Evolutionary conservation across 2,888 invertebrate genomes (phyloP), one percentile per base, ranked within the genome.

Genomic region (Thymelicus sylvestris): DNA sequence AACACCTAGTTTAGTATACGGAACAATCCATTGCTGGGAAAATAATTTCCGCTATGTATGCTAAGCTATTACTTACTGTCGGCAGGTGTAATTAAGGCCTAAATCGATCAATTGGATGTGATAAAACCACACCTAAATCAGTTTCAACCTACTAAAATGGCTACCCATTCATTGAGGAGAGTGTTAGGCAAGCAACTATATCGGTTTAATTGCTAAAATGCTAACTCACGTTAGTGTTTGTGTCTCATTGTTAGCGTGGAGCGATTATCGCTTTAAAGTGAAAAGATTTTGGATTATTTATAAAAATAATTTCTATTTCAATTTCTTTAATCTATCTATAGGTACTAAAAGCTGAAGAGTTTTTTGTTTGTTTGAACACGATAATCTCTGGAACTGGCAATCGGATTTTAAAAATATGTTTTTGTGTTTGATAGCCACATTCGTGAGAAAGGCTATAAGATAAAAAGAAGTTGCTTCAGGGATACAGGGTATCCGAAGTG

Each of bases 81-180:
- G 52, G 70, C 70, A 71, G 70, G 70, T 71, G 70, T 71, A 71
- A 71, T 71, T 71, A 71, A 71, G 44, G 66, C 61, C 44, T 65
- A 61, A 66, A 71, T 70, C 70, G 70, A 70, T 71, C 70, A 71
- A 71, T 66, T 71, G 70, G 70, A 66, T 65, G 70, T 66, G 70
- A 71, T 71, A 71, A 69, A 52, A 60, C 70, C 70, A 44, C 66
- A 52, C 70, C 66, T 66, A 44, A 71, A 66, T 71, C 65, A 71
- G 70, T 66, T 70, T n/a, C 59, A 59, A 71, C 59, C n/a, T 38
- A 59, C 70, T 61, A 52, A 71, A 71, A 70, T 70, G 64, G 67
- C n/a, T 50, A 24, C 41, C 60, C 59, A 61, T 52, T 61, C 66
- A 71, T 71, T 66, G 52, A 66, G 44, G 66, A 65, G 64, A 60